A percentile compares a stretch with the other conserved stretches of the same genome.
phyloP scores from a whole-genome alignment of 1,140 invertebrate species.

The Phenacoccus solenopsis region DNA sequence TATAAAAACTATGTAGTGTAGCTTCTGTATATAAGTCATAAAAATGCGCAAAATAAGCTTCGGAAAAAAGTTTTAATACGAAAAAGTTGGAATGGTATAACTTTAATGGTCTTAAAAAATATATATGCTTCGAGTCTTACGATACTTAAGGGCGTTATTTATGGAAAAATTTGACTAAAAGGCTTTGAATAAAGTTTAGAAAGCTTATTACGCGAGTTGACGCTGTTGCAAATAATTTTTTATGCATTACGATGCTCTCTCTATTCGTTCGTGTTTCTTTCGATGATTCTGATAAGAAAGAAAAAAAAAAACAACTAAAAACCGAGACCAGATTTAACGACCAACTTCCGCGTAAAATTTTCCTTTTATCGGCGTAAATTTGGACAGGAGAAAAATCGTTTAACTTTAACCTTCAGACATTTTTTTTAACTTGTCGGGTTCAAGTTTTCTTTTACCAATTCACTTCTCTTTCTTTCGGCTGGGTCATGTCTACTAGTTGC shows the following conservation, averaged over 20 bases:
- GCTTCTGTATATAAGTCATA: background rate
- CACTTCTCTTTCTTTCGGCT: too few species aligned
- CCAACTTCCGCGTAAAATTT: too few species aligned
- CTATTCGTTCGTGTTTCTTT: background rate
- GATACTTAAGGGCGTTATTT: background rate
- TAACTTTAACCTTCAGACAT: background rate
- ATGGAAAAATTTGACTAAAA: conserved; percentile 3
- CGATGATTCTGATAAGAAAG: background rate
- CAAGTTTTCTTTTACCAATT: too few species aligned
- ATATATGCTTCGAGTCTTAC: background rate
- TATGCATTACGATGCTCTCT: background rate
- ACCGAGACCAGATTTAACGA: too few species aligned
- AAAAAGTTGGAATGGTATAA: conserved; percentile 1
- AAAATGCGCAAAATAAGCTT: background rate
- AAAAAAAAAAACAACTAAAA: too few species aligned
- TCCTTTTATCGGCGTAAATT: too few species aligned
- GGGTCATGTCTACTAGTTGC: too few species aligned
- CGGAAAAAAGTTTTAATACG: background rate
- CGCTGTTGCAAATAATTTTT: background rate
- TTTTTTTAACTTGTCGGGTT: too few species aligned
- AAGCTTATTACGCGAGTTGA: background rate
- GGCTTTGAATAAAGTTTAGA: background rate
- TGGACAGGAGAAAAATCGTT: background rate
- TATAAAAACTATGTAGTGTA: background rate
- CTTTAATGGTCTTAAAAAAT: background rate